These are phyloP conservation scores for Gastrophysa polygoni DNA, from an alignment of 2,888 invertebrate species.

Conservation along the genomic window DNA sequence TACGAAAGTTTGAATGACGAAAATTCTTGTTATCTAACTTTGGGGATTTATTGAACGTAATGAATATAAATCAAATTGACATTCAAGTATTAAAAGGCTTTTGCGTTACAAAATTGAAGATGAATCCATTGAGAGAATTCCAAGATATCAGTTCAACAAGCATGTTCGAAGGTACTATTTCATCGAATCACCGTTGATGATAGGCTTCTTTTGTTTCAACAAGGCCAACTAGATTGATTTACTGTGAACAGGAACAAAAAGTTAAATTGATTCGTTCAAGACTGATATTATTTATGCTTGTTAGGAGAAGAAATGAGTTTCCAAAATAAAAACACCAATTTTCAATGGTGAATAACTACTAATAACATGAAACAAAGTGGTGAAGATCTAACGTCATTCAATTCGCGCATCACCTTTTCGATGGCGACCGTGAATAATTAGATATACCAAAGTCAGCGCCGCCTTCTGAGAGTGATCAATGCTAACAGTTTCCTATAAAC, in stretches of 20 bases:
- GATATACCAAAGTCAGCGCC: too few relatives aligned
- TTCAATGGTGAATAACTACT: slow-evolving; percentile 27
- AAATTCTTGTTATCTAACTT: too few relatives aligned
- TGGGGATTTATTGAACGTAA: too few relatives aligned
- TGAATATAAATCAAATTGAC: too few relatives aligned
- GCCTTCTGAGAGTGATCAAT: too few relatives aligned
- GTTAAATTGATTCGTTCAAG: slow-evolving; percentile 19
- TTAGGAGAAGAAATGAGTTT: slow-evolving; percentile 28
- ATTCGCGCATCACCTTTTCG: slow-evolving; percentile 28
- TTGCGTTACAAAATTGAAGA: too few relatives aligned
- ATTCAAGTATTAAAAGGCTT: too few relatives aligned
- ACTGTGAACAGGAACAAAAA: not conserved
- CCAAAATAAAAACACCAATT: slow-evolving; percentile 21
- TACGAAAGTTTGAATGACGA: too few relatives aligned
- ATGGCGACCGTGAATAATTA: slow-evolving; percentile 14
- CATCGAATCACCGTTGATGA: not conserved
- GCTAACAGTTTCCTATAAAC: too few relatives aligned
- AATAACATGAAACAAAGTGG: slow-evolving; percentile 33
- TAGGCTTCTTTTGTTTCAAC: slow-evolving; percentile 12
- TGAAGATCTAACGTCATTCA: slow-evolving; percentile 33
- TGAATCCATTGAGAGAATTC: too few relatives aligned
- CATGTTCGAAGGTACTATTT: too few relatives aligned
- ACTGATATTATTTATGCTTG: slow-evolving; percentile 25
- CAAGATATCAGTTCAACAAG: too few relatives aligned
- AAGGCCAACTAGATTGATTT: slow-evolving; percentile 1